A percentile compares a stretch with the other conserved stretches of the same genome.
phyloP scores from a whole-genome alignment of 92 coral and sea anemone genomes.

The Diadumene lineata region DNA sequence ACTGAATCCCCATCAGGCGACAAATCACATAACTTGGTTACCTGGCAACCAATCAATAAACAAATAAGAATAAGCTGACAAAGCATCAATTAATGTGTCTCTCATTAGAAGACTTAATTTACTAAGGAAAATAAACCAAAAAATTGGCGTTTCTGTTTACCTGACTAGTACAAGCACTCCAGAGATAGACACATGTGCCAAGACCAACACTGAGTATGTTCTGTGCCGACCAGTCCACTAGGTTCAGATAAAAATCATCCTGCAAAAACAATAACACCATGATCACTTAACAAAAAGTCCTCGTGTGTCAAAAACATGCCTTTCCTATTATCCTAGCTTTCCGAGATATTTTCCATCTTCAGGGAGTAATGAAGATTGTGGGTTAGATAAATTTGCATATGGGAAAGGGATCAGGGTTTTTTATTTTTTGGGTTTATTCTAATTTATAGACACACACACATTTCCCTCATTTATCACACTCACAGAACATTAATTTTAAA shows the following conservation, averaged over 20 bases:
- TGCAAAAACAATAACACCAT: slow-evolving; percentile 17
- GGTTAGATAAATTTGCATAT: too few species aligned
- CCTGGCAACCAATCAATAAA: background rate
- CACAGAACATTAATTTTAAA: too few species aligned
- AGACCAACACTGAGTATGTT: slow-evolving; percentile 99
- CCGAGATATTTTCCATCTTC: too few species aligned
- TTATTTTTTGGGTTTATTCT: too few species aligned
- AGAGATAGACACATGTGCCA: slow-evolving; percentile 97
- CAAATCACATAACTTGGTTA: slow-evolving; percentile 90
- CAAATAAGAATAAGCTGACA: background rate
- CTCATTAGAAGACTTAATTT: background rate
- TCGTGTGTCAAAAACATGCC: too few species aligned
- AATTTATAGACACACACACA: too few species aligned
- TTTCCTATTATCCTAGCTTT: too few species aligned
- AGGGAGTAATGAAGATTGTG: too few species aligned
- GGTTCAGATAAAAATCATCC: slow-evolving; percentile 98
- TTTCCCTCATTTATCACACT: too few species aligned
- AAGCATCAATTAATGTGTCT: background rate
- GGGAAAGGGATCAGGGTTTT: too few species aligned
- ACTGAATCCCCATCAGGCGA: slow-evolving; percentile 97
- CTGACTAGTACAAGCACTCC: slow-evolving; percentile 99
- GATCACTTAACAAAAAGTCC: too few species aligned
- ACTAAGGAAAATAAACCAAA: background rate
- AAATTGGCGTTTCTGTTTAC: slow-evolving; percentile 30
- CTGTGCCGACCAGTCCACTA: slow-evolving; percentile 99